Conservation (phyloP, 2,797 vertebrate species). For the Pangasius mekongensis region DNA sequence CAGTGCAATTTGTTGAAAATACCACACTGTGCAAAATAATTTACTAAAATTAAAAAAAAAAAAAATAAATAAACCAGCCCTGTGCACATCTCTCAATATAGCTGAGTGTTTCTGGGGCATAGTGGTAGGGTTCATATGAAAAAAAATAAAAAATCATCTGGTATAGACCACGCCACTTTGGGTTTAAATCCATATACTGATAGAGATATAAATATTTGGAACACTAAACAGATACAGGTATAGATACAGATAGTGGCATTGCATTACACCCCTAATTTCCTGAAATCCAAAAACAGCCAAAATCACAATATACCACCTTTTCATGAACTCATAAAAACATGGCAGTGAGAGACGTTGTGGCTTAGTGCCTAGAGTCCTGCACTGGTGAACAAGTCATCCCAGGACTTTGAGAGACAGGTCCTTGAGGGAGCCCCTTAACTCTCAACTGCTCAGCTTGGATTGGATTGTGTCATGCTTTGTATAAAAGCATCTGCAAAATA, state of each 20-base stretch:
- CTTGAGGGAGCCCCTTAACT: neutral
- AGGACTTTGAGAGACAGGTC: neutral
- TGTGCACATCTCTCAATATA: too few relatives aligned
- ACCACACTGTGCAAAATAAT: neutral
- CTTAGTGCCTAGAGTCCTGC: neutral
- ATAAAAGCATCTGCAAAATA: neutral
- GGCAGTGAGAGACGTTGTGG: neutral
- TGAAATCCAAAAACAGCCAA: neutral
- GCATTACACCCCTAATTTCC: neutral
- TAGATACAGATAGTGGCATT: neutral
- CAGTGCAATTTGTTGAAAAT: neutral
- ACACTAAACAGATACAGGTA: neutral
- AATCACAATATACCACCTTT: neutral
- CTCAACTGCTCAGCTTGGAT: neutral
- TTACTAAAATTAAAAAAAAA: too few relatives aligned
- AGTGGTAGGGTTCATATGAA: too few relatives aligned
- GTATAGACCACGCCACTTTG: too few relatives aligned
- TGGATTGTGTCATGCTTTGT: neutral
- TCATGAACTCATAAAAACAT: neutral
- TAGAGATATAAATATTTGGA: neutral
- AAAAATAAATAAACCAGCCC: too few relatives aligned
- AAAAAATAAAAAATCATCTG: too few relatives aligned
- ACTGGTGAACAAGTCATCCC: neutral
- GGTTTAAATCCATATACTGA: too few relatives aligned
- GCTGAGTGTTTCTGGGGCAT: too few relatives aligned